phyloP scores from a whole-genome alignment of 1,140 invertebrate species.

The Mya arenaria region DNA sequence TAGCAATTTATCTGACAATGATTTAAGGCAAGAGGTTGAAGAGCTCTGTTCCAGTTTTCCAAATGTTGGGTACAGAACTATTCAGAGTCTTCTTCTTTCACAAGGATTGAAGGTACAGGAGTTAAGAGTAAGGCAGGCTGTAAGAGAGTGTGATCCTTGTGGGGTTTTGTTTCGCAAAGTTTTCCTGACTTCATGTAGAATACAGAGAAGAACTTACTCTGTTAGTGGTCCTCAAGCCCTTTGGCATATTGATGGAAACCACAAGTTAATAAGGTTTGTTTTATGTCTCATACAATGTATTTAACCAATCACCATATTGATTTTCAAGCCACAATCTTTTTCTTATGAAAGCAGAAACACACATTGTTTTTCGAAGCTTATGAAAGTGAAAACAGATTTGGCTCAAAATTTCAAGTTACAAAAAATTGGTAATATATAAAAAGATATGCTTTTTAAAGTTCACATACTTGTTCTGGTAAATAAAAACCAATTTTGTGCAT shows the following conservation, averaged over 20 bases:
- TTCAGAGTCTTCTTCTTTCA: conserved; percentile 28
- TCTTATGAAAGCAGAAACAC: neutral
- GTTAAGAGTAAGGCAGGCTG: neutral
- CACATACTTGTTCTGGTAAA: neutral
- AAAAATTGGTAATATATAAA: too few species aligned
- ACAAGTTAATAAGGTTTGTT: conserved; percentile 30
- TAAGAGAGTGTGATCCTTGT: conserved; percentile 19
- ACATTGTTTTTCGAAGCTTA: neutral
- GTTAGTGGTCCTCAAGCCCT: conserved; percentile 23
- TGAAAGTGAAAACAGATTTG: neutral
- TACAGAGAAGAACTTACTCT: conserved; percentile 34
- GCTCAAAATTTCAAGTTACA: neutral
- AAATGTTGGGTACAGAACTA: conserved; percentile 27
- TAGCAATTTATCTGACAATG: conserved; percentile 24
- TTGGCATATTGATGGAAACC: conserved; percentile 52
- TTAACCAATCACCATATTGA: too few species aligned
- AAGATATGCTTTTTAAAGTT: too few species aligned
- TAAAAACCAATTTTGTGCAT: neutral
- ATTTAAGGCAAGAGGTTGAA: conserved; percentile 13
- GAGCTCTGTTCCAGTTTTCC: conserved; percentile 21
- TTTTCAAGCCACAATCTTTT: too few species aligned
- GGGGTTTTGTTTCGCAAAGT: conserved; percentile 22
- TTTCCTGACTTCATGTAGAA: conserved; percentile 21
- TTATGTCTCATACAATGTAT: too few species aligned
- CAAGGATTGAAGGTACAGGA: conserved; percentile 14